Percentiles rank a stretch among this genome's conserved stretches.
Evolutionary conservation across 2,888 invertebrate genomes (phyloP).

Genomic region (Thumatha senex): DNA sequence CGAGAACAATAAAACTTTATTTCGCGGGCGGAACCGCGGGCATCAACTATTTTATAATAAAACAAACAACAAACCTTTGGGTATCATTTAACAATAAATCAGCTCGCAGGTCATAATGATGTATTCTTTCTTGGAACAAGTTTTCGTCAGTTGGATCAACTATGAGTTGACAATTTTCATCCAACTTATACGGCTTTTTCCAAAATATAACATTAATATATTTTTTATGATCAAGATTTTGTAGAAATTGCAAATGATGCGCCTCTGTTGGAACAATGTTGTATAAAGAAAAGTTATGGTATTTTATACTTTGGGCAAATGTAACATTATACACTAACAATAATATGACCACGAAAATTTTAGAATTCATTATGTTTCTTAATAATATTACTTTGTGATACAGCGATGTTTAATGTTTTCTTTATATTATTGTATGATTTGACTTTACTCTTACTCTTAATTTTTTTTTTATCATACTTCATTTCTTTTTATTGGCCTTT

Average conservation of each 20-base stretch:
- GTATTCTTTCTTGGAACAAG: conserved; percentile 51
- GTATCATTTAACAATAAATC: conserved; percentile 42
- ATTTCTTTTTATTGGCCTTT: no score
- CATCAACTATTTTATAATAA: no score
- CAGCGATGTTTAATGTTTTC: no score
- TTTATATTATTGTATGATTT: no score
- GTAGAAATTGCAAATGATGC: conserved; percentile 59
- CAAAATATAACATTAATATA: conserved; percentile 61
- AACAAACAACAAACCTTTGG: conserved; percentile 48
- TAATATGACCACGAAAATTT: conserved; percentile 39
- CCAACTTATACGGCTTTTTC: conserved; percentile 55
- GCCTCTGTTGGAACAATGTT: conserved; percentile 40
- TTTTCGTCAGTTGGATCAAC: conserved; percentile 48
- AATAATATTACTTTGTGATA: no score
- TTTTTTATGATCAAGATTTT: conserved; percentile 50
- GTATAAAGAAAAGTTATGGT: conserved; percentile 52
- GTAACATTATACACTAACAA: conserved; percentile 44
- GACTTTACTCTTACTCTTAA: no score
- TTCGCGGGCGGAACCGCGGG: no score
- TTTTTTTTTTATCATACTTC: no score
- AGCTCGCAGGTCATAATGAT: conserved; percentile 48
- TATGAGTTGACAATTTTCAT: conserved; percentile 53
- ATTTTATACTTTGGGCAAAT: conserved; percentile 43
- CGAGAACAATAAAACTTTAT: no score
- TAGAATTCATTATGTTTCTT: conserved; percentile 44